phyloP scores from a whole-genome alignment of 2,888 invertebrate species.

The Apodemia duryi region DNA sequence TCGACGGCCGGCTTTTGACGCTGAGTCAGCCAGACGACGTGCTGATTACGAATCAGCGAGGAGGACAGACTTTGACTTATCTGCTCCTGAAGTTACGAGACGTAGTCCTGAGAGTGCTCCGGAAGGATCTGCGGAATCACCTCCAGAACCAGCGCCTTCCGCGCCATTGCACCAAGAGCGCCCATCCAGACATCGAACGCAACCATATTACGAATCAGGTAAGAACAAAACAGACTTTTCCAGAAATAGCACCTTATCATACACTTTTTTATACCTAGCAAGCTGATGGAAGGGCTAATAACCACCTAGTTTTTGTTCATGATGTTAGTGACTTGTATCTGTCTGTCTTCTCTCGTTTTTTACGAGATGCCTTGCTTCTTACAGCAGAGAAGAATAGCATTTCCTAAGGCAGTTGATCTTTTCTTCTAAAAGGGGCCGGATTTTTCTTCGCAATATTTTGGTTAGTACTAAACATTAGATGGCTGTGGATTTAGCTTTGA shows the following conservation, averaged over 20 bases:
- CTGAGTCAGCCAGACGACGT: slow-evolving; percentile 62
- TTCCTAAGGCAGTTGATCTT: too few species aligned
- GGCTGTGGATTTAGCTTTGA: too few species aligned
- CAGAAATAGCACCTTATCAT: background rate
- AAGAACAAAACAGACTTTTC: slow-evolving; percentile 33
- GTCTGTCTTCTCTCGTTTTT: too few species aligned
- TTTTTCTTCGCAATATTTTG: too few species aligned
- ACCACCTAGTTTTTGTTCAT: too few species aligned
- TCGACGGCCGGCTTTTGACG: slow-evolving; percentile 61
- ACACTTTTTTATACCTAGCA: too few species aligned
- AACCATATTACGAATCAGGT: slow-evolving; percentile 75
- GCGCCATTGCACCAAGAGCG: slow-evolving; percentile 64
- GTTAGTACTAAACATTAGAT: too few species aligned
- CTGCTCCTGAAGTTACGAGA: slow-evolving; percentile 58
- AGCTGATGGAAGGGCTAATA: too few species aligned
- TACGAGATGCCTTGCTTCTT: too few species aligned
- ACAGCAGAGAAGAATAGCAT: too few species aligned
- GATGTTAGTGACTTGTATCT: too few species aligned
- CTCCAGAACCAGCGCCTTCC: slow-evolving; percentile 73
- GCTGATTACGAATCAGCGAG: slow-evolving; percentile 74
- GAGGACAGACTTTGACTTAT: slow-evolving; percentile 68
- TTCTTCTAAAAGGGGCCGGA: too few species aligned
- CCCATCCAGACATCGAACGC: slow-evolving; percentile 59
- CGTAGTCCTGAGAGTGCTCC: slow-evolving; percentile 71
- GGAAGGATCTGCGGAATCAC: slow-evolving; percentile 67